Conservation (phyloP, 2,113 vertebrate genomes). For the Lathamus discolor region DNA sequence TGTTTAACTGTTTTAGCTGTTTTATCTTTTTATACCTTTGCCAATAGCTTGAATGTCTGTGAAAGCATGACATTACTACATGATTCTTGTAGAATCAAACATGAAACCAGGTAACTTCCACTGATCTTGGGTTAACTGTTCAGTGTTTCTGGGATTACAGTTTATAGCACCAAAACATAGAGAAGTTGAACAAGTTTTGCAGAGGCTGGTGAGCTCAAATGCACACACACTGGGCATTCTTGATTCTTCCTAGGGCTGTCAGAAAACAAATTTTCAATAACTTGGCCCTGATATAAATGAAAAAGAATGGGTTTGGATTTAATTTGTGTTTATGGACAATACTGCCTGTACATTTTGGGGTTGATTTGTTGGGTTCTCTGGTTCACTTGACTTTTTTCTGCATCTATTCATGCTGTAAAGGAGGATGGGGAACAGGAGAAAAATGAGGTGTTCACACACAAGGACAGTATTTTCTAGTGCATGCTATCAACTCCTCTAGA, state of each 20-base stretch:
- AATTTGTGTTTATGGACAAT: neutral
- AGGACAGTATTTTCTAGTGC: neutral
- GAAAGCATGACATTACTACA: neutral
- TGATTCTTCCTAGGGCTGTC: neutral
- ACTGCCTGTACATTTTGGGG: neutral
- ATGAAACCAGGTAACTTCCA: neutral
- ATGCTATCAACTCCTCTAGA: neutral
- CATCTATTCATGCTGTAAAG: neutral
- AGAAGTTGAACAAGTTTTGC: neutral
- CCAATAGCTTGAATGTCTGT: neutral
- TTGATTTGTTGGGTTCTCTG: neutral
- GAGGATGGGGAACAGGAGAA: neutral
- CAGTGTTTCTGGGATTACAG: neutral
- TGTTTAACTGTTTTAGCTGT: neutral
- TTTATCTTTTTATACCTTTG: constrained; percentile 1
- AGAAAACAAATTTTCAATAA: neutral
- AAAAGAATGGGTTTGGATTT: neutral
- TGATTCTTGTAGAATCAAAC: neutral
- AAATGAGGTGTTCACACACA: neutral
- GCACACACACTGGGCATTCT: neutral
- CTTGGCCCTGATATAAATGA: neutral
- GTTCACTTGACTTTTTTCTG: neutral
- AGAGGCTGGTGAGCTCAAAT: neutral
- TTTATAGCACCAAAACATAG: neutral
- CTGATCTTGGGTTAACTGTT: neutral